Evolutionary conservation across 2,797 vertebrate species (phyloP), one percentile per base, ranked within the genome.

Genomic region (Leptodactylus fallax): DNA sequence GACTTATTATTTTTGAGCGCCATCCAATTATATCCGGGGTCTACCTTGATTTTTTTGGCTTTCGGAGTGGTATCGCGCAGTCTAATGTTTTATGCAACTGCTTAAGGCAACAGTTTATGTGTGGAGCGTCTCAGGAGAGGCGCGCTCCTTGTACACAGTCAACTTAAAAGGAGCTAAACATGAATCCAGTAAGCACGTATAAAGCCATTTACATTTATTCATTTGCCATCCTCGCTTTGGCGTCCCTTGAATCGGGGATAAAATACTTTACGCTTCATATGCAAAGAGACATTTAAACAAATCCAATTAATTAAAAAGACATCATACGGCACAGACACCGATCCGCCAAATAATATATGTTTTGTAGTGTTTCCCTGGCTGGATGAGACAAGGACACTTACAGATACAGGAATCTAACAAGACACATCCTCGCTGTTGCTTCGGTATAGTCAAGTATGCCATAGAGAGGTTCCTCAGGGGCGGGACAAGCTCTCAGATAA

Each of bases 31-130:
- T 79, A 79, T 19, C 25, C 83, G 3, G 25, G 45, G 56, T 85
- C 23, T 83, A 19, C 23, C 51, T 58, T 78, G 12, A 78, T 60
- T 61, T 83, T 69, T n/a, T 11, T 19, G 63, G 85, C 25, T 77
- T 53, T 77, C 5, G 21, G 47, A 77, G 69, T 36, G 67, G 25
- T 71, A 85, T 63, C 74, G 78, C 74, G 27, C 17, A 65, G 84
- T 60, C 79, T 86, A 77, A 89, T 89, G 84, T 86, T 89, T 89
- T 83, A 89, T 89, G 80, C 80, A 86, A 86, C 81, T 86, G 85
- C 85, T 85, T 81, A 85, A 88, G 87, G 87, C 87, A 47, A 82
- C 61, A 36, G 79, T 82, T 89, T 89, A 89, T 83, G 71, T 60
- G 61, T 13, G 25, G 80, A 12, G 77, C 49, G 45, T 86, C 88